Evolutionary conservation across 2,113 vertebrate genomes (phyloP), one percentile per base, ranked within the genome.

Genomic region (Mungos mungo): DNA sequence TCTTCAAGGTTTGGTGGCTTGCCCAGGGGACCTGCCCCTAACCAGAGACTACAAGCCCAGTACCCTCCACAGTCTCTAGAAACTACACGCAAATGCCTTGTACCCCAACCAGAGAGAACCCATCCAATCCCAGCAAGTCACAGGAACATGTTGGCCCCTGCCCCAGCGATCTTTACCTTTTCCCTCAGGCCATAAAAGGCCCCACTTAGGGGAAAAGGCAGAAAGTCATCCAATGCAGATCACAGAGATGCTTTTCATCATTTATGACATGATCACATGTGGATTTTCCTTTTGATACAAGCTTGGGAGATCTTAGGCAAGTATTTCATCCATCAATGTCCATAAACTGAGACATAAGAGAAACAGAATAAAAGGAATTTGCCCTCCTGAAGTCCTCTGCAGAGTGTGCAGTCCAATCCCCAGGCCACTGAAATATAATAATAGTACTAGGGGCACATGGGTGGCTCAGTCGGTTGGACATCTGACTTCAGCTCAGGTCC

Each of bases 201-300:
- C 33, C 9, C 31, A 52, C 66, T 57, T 88, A 31, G 27, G 66
- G 65, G 50, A 23, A 76, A 82, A 94, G 38, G 60, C n/a, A 74
- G 33, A 94, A 95, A 68, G n/a, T 5, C 11, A 50, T 35, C 85
- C 31, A 60, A 74, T 38, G 47, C 29, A 90, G 16, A 84, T 88
- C 66, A 50, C 52, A 63, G 90, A 71, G 84, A 63, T 27, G 25
- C 81, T 84, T 80, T 80, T 92, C 29, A 84, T 81, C 90, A 90
- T 80, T 69, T 57, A 52, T 50, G 81, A 92, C 41, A 31, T 57
- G 80, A 90, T 35, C 65, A 71, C 52, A 94, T 31, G 77, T 72
- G 90, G 87, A 27, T 31, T 95, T 96, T 91, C 54, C 79, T 90
- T 94, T 41, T 72, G 38, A 88, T 90, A 80, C 41, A 88, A 54